phyloP scores from a whole-genome alignment of 2,113 vertebrate species.

The Tragelaphus buxtoni region DNA sequence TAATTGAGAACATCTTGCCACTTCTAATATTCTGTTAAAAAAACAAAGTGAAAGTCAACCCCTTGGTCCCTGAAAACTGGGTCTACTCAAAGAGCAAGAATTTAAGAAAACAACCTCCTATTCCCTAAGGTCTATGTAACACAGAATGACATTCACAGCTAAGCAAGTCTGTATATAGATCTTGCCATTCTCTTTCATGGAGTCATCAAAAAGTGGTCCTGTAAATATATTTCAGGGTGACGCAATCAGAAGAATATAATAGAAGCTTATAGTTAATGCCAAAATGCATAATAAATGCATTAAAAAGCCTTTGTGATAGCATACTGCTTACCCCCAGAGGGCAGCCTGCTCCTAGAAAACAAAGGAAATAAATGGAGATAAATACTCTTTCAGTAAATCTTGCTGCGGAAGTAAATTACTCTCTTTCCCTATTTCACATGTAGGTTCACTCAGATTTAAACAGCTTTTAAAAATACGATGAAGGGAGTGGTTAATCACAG shows the following conservation, averaged over 20 bases:
- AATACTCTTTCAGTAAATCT: slow-evolving; percentile 42
- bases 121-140: not conserved
- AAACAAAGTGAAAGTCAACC: slow-evolving; percentile 46
- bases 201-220: not conserved
- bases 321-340: slow-evolving; percentile 44
- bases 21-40: slow-evolving; percentile 94
- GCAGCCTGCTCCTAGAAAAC: slow-evolving; percentile 58
- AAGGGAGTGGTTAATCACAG: slow-evolving; percentile 23
- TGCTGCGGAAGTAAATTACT: slow-evolving; percentile 16
- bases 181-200: slow-evolving; percentile 2
- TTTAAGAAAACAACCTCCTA: slow-evolving; percentile 37
- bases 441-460: slow-evolving; percentile 32
- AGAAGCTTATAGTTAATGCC: slow-evolving; percentile 52
- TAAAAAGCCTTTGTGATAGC: slow-evolving; percentile 46
- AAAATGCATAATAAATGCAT: slow-evolving; percentile 18
- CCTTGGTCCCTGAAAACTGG: not conserved
- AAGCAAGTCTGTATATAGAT: slow-evolving; percentile 19
- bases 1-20: slow-evolving; percentile 96
- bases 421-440: slow-evolving; percentile 11
- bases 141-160: slow-evolving; percentile 12
- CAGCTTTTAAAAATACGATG: not conserved
- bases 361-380: slow-evolving; percentile 56
- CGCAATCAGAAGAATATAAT: slow-evolving; percentile 11
- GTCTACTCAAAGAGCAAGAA: slow-evolving; percentile 38
- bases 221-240: not conserved